Base-by-base conservation (phyloP, 2,113 vertebrate genomes). In the Guaruba guarouba region DNA sequence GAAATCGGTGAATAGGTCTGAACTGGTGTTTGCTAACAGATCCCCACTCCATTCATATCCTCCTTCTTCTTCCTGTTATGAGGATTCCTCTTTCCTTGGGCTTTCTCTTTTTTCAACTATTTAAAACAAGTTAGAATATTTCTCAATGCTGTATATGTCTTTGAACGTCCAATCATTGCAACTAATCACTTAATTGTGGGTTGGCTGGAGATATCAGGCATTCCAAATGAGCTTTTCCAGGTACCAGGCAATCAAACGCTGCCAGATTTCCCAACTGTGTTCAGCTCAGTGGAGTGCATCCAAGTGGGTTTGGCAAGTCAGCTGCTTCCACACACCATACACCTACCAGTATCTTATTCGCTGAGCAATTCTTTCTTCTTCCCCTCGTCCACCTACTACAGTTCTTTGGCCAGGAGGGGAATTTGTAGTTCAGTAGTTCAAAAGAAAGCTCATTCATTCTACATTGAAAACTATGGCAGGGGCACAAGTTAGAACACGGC, bases 401-500 rank as follows among this genome's bases (percentile, higher is more conserved):
- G 90, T 20, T 88, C 43, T 79, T 91, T 85, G 63, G 78, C 70
- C 82, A 84, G 81, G 51, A 93, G 79, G 63, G 73, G 76, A 88
- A 91, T 95, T 31, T 78, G 63, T 70, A 90, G 93, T 82, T 94
- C 66, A 96, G 79, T 74, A 91, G 92, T 95, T 96, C 88, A 92
- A 95, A 95, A 49, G 91, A 82, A 82, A 91, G 1, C 79, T 91
- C 77, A 57, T 59, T 73, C 82, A 67, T 85, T 73, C 85, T 48
- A 74, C 55, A 0, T 55, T 19, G 51, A 46, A 64, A 79, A 44
- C 33, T 17, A 48, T 29, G 76, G 66, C 79, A 75, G 98, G 97
- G 98, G 96, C 94, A 97, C 22, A 49, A 49, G 48, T 13, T 24
- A 49, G 48, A 49, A 49, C 48, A 49, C 94, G 97, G 97, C 97